A percentile compares a stretch with the other conserved stretches of the same genome.
Conservation (phyloP, 2,797 vertebrate genomes). For the Cuniculus paca region DNA sequence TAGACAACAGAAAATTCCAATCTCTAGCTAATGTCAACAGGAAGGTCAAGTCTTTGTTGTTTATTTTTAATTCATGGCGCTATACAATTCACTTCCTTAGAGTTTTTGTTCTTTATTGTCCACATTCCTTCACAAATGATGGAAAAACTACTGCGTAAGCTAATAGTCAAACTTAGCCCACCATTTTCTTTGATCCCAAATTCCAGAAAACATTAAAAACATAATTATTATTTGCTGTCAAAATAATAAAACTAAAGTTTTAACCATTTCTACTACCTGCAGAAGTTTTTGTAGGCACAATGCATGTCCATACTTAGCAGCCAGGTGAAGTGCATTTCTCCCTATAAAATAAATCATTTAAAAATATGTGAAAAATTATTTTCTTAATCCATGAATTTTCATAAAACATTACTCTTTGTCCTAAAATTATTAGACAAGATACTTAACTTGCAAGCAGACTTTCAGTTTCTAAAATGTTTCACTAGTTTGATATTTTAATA, state of each 20-base stretch:
- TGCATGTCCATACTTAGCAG: slow-evolving; percentile 95
- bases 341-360: slow-evolving; percentile 88
- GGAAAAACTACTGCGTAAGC: slow-evolving; percentile 60
- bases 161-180: background rate
- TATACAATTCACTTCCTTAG: slow-evolving; percentile 73
- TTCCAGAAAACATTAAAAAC: slow-evolving; percentile 56
- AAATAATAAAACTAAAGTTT: slow-evolving; percentile 7
- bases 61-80: slow-evolving; percentile 82
- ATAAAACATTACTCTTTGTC: background rate
- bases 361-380: background rate
- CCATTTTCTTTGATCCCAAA: slow-evolving; percentile 66
- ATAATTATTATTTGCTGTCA: slow-evolving; percentile 10
- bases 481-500: slow-evolving; percentile 36
- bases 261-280: slow-evolving; percentile 91
- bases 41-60: slow-evolving; percentile 78
- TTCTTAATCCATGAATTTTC: slow-evolving; percentile 35
- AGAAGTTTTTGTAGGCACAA: slow-evolving; percentile 97
- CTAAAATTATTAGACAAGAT: slow-evolving; percentile 1
- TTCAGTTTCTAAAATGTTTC: slow-evolving; percentile 35
- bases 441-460: slow-evolving; percentile 47
- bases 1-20: slow-evolving; percentile 61
- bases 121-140: slow-evolving; percentile 71
- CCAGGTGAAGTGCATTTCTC: slow-evolving; percentile 96
- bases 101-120: slow-evolving; percentile 74
- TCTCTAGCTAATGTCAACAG: slow-evolving; percentile 74